phyloP scores from a whole-genome alignment of 2,888 invertebrate genomes.

The Volucella bombylans region DNA sequence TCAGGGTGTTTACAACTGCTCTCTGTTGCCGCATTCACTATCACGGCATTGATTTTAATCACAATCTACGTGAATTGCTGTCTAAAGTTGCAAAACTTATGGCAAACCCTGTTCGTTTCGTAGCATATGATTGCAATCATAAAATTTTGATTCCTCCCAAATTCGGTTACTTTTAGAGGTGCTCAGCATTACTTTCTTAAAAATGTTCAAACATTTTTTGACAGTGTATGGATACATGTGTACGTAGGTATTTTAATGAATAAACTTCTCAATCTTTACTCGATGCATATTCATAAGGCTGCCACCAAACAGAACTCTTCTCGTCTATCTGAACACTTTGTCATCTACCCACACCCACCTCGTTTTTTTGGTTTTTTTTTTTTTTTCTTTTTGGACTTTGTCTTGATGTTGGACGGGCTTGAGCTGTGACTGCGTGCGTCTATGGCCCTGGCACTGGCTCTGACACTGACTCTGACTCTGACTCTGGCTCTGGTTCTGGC shows the following conservation, averaged over 20 bases:
- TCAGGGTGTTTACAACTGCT: too few relatives aligned
- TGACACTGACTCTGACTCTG: neutral
- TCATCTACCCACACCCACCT: slow-evolving; percentile 65
- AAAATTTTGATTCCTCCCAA: too few relatives aligned
- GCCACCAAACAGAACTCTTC: slow-evolving; percentile 51
- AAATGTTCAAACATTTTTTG: neutral
- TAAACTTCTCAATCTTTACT: slow-evolving; percentile 45
- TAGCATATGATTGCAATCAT: too few relatives aligned
- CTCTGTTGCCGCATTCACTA: too few relatives aligned
- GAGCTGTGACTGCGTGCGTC: slow-evolving; percentile 9
- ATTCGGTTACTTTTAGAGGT: too few relatives aligned
- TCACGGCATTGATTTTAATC: too few relatives aligned
- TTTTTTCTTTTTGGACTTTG: neutral
- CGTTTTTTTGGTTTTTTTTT: slow-evolving; percentile 21
- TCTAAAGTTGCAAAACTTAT: too few relatives aligned
- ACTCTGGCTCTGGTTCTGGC: too few relatives aligned
- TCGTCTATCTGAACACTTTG: slow-evolving; percentile 54
- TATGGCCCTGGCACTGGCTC: neutral
- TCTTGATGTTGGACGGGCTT: neutral
- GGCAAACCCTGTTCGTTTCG: too few relatives aligned
- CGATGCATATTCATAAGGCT: slow-evolving; percentile 69
- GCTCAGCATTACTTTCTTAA: too few relatives aligned
- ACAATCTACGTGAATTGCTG: too few relatives aligned
- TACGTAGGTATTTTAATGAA: slow-evolving; percentile 29
- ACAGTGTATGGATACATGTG: too few relatives aligned